phyloP scores from a whole-genome alignment of 2,888 invertebrate genomes.

The Cylindroiulus punctatus region DNA sequence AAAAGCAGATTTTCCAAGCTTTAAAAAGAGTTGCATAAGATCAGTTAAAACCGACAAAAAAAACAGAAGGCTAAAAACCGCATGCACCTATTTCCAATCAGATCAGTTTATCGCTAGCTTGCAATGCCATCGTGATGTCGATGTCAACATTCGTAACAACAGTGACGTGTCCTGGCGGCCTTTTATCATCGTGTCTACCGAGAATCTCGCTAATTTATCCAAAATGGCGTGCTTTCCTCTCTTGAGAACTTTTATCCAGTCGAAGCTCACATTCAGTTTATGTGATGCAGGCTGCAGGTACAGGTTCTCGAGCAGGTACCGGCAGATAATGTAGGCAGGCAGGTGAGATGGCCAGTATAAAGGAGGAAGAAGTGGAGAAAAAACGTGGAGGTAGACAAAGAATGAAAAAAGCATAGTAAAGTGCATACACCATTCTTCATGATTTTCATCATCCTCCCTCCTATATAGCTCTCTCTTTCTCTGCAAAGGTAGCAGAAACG shows the following conservation, averaged over 20 bases:
- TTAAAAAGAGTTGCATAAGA: constrained; percentile 16
- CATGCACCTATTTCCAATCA: background rate
- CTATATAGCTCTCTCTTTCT: background rate
- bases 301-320: constrained; percentile 19
- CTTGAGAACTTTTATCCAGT: background rate
- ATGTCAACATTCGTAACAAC: background rate
- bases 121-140: constrained; percentile 19
- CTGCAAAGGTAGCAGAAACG: constrained; percentile 6
- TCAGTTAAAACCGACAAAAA: background rate
- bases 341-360: constrained; percentile 37
- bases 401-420: constrained; percentile 36
- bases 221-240: background rate
- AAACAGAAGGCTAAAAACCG: background rate
- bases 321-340: constrained; percentile 7
- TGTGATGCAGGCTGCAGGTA: background rate
- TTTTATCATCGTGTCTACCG: background rate
- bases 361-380: constrained; percentile 38
- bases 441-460: constrained; percentile 46
- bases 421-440: constrained; percentile 47
- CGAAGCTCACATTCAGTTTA: too few species aligned
- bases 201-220: constrained; percentile 33
- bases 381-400: constrained; percentile 38
- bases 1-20: background rate
- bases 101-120: background rate
- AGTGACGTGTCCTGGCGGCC: background rate